Evolutionary conservation across 2,113 vertebrate species (phyloP).

Genomic region (Elanus axillaris): DNA sequence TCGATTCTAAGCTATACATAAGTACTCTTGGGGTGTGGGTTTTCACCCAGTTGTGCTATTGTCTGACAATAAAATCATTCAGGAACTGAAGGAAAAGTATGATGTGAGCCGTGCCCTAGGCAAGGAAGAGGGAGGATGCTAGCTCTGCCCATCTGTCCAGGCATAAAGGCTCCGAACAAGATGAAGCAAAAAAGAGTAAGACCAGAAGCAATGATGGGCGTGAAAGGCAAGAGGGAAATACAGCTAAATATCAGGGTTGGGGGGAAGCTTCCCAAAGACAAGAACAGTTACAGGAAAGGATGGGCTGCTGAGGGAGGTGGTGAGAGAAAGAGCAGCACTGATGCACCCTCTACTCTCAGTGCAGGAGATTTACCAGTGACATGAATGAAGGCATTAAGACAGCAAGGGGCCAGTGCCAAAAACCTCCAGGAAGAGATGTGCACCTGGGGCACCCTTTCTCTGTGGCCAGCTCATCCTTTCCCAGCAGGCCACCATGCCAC

Average conservation of each 20-base stretch:
- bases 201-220: neutral
- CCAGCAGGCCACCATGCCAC: neutral
- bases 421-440: neutral
- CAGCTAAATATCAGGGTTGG: neutral
- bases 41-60: neutral
- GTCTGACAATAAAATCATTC: neutral
- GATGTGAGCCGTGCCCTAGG: neutral
- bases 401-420: neutral
- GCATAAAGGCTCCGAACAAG: neutral
- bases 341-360: neutral
- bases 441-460: neutral
- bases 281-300: neutral
- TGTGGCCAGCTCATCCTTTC: neutral
- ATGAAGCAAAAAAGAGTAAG: neutral
- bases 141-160: neutral
- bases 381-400: neutral
- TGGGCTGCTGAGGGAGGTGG: neutral
- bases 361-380: neutral
- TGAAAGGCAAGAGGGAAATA: neutral
- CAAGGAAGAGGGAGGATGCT: neutral
- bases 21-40: neutral
- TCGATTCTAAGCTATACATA: fast-evolving
- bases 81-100: neutral
- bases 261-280: neutral
- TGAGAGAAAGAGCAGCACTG: neutral